phyloP scores from a whole-genome alignment of 2,113 vertebrate species.

The Bagarius yarrelli region DNA sequence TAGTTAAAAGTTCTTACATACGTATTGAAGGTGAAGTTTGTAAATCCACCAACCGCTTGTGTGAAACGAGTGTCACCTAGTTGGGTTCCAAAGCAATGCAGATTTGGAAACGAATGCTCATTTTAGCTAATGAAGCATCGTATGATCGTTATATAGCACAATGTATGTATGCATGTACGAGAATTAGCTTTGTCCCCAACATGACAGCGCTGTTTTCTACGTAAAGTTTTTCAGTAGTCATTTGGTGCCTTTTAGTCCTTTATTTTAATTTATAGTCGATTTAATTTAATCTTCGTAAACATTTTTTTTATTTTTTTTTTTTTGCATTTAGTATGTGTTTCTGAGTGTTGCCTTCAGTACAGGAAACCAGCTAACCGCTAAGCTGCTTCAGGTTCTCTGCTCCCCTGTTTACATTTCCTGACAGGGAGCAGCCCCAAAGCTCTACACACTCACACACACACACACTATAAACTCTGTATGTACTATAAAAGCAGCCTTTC shows the following conservation, averaged over 20 bases:
- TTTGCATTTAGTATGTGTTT: not conserved
- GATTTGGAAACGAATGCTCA: too few species aligned
- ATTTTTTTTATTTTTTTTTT: not conserved
- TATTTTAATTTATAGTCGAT: too few species aligned
- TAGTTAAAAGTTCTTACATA: not conserved
- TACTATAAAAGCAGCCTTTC: not conserved
- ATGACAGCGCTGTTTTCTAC: too few species aligned
- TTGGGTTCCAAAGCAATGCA: too few species aligned
- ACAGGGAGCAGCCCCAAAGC: not conserved
- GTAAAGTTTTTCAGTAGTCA: not conserved
- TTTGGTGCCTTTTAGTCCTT: not conserved
- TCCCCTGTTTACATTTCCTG: slow-evolving; percentile 44
- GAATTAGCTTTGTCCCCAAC: too few species aligned
- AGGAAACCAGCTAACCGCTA: slow-evolving; percentile 37
- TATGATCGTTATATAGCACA: too few species aligned
- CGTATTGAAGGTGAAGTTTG: too few species aligned
- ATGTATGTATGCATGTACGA: too few species aligned
- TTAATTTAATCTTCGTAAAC: not conserved
- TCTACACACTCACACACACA: not conserved
- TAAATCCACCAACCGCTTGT: too few species aligned
- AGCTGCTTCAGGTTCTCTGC: slow-evolving; percentile 17
- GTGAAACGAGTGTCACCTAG: too few species aligned
- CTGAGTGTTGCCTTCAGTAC: not conserved
- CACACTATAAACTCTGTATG: not conserved
- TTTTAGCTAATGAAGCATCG: too few species aligned